These are phyloP conservation scores for Eristalis tenax DNA, from an alignment of 2,888 invertebrate genomes.

Conservation along the genomic window DNA sequence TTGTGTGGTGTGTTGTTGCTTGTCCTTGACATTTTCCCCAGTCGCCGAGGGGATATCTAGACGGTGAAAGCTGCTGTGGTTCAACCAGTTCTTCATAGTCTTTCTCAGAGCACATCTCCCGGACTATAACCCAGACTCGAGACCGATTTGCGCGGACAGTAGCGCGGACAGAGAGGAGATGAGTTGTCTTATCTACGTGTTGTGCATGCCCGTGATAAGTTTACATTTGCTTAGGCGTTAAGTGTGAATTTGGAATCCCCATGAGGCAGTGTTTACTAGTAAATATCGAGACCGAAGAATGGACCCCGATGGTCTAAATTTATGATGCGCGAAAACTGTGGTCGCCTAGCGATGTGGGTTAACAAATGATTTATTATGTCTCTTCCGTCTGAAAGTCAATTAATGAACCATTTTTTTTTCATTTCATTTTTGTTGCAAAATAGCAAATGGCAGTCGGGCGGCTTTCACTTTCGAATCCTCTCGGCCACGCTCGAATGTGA, in stretches of 20 bases:
- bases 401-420: background rate
- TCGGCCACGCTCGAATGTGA: background rate
- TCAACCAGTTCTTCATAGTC: constrained; percentile 1
- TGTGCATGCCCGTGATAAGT: constrained; percentile 13
- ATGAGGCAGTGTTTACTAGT: background rate
- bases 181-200: constrained; percentile 10
- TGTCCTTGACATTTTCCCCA: constrained; percentile 54
- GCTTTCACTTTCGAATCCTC: constrained; percentile 39
- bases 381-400: background rate
- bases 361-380: constrained; percentile 37
- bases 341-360: constrained; percentile 1
- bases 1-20: constrained; percentile 19
- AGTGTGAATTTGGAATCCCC: background rate
- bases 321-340: constrained; percentile 20
- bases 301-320: constrained; percentile 2
- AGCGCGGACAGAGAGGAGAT: background rate
- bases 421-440: background rate
- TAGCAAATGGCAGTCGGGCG: background rate
- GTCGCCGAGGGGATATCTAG: background rate
- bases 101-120: background rate
- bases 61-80: background rate
- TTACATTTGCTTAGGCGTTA: constrained; percentile 14
- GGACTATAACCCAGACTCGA: background rate
- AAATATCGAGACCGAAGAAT: constrained; percentile 10
- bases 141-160: background rate